phyloP scores from a whole-genome alignment of 2,797 vertebrate species.

The Melanogrammus aeglefinus region DNA sequence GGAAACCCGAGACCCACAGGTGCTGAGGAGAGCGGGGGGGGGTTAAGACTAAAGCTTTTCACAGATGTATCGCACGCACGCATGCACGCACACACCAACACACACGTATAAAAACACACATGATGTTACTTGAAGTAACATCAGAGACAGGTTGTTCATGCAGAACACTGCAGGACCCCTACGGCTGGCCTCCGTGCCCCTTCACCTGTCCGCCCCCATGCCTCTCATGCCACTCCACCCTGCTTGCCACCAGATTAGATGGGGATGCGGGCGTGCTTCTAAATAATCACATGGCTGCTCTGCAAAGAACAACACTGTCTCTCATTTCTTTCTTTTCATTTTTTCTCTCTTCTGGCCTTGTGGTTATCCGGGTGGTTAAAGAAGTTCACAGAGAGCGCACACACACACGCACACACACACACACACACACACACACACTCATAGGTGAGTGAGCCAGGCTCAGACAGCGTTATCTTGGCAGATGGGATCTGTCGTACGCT shows the following conservation, averaged over 20 bases:
- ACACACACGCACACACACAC: neutral
- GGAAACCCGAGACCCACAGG: conserved; percentile 53
- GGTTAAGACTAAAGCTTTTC: conserved; percentile 16
- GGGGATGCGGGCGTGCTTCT: conserved; percentile 40
- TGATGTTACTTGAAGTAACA: neutral
- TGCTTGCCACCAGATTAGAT: conserved; percentile 18
- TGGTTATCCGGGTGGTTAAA: conserved; percentile 45
- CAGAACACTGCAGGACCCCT: conserved; percentile 10
- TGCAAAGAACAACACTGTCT: conserved; percentile 37
- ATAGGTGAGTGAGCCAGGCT: neutral
- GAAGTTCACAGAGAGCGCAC: conserved; percentile 44
- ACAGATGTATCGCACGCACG: neutral
- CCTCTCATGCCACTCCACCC: neutral
- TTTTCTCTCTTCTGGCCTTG: conserved; percentile 19
- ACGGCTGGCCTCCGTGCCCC: neutral
- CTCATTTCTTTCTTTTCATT: conserved; percentile 16
- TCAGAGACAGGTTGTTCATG: conserved; percentile 28
- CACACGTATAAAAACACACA: conserved; percentile 20
- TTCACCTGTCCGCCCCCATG: neutral
- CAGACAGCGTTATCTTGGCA: conserved; percentile 22
- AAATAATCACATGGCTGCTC: conserved; percentile 49
- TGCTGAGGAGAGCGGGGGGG: conserved; percentile 37
- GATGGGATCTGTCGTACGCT: conserved; percentile 34
- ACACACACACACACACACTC: neutral
- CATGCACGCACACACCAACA: conserved; percentile 10